Evolutionary conservation across 2,888 invertebrate species (phyloP), one percentile per base, ranked within the genome.

Genomic region (Tenthredo scrophulariae): DNA sequence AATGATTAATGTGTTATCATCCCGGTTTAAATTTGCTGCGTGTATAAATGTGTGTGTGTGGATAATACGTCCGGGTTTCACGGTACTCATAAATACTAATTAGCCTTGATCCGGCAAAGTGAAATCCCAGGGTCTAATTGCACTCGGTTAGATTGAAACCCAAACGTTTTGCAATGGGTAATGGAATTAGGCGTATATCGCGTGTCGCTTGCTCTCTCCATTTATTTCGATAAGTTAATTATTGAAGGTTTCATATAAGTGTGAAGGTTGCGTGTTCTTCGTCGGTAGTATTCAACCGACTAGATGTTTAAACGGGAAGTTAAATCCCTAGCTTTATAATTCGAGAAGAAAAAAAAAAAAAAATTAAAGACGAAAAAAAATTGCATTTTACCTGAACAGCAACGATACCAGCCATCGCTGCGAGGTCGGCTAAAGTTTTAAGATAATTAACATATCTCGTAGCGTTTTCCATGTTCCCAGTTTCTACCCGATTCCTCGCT

Each of bases 341-440:
- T 33, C 7, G 18, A 33, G 6, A 13, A 9, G 15, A 3, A 26
- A 29, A 15, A 33, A 26, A 22, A 26, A 4, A 15, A 67, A 13
- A 33, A 13, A 33, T 18, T 1, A 6, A 67, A 29, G 7, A 58
- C 18, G 4, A 58, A 58, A 22, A 62, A 22, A 62, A n/a, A n/a
- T 77, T 18, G 6, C 13, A 43, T 65, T 18, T 79, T 92, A 92
- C 92, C 92, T 92, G 91, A 74, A 91, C 88, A 15, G 91, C 91
- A 87, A 92, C 87, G 80, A 92, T 91, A 86, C 91, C 91, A 43
- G 92, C 92, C 89, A 92, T 89, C 84, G 91, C 91, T 5, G 91
- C 89, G 72, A 92, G 88, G 85, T 92, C 92, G 77, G 91, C 91
- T 77, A 92, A 87, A 26, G 91, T 90, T 87, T 88, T 89, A 80